Percentiles rank a stretch among this genome's conserved stretches.
Evolutionary conservation across 2,113 vertebrate species (phyloP).

Genomic region (Oenanthe oenanthe): DNA sequence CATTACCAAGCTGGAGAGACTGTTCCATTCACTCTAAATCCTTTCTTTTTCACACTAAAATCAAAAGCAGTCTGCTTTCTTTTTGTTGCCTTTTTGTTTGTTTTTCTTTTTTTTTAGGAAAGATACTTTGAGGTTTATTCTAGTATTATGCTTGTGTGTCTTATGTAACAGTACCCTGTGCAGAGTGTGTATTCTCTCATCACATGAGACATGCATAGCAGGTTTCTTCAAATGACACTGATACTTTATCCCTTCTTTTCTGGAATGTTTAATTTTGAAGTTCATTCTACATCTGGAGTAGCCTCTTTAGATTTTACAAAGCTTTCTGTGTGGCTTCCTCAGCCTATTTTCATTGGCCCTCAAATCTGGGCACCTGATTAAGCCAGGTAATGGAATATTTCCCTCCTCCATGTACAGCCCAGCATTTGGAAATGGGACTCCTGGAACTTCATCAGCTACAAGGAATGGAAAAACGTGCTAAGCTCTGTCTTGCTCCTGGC

Average conservation of each 20-base stretch:
- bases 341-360: not conserved
- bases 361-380: accelerated
- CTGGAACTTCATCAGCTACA: not conserved
- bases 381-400: not conserved
- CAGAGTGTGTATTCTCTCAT: not conserved
- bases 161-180: not conserved
- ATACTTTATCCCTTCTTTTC: not conserved
- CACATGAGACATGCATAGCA: not conserved
- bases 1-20: not conserved
- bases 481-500: not conserved
- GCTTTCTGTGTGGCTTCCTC: not conserved
- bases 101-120: not conserved
- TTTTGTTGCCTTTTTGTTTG: not conserved
- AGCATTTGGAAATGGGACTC: not conserved
- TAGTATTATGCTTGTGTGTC: not conserved
- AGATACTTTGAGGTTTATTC: not conserved
- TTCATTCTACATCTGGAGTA: not conserved
- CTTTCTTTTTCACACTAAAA: not conserved
- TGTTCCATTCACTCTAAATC: not conserved
- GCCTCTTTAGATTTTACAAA: not conserved
- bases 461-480: not conserved
- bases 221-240: not conserved
- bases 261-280: not conserved
- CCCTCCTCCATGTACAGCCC: not conserved
- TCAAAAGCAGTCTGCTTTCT: not conserved